Percentiles rank a stretch among this genome's conserved stretches.
These are phyloP conservation scores for Heliangelus exortis DNA, from an alignment of 2,797 vertebrate genomes.

Conservation along the genomic window DNA sequence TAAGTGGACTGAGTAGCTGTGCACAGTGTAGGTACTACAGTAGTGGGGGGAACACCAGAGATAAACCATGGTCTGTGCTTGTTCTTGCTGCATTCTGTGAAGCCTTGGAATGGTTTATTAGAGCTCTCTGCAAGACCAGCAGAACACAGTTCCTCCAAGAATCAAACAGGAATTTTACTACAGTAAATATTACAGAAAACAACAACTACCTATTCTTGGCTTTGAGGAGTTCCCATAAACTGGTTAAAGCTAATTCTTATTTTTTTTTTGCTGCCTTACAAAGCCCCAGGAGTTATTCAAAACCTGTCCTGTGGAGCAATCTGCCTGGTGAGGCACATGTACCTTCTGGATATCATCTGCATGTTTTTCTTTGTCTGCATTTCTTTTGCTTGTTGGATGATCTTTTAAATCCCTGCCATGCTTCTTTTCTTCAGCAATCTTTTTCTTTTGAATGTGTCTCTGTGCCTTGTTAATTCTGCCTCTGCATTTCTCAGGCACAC, in stretches of 20 bases:
- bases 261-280: neutral
- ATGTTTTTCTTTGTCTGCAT: neutral
- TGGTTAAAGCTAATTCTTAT: neutral
- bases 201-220: neutral
- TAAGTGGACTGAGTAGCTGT: neutral
- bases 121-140: neutral
- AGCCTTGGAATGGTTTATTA: neutral
- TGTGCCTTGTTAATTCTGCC: neutral
- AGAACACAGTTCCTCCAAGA: neutral
- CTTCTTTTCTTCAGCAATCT: neutral
- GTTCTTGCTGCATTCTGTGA: neutral
- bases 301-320: neutral
- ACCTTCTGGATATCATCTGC: accelerated
- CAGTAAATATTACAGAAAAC: neutral
- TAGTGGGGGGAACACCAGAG: neutral
- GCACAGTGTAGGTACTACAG: neutral
- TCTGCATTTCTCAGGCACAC: neutral
- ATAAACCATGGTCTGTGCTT: neutral
- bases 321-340: neutral
- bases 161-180: neutral
- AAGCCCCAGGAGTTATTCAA: neutral
- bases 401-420: neutral
- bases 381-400: neutral
- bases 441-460: neutral
- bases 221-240: neutral